A percentile compares a stretch with the other conserved stretches of the same genome.
These are phyloP conservation scores for Hemichromis elongatus DNA, from an alignment of 2,113 vertebrate species.

Conservation along the genomic window DNA sequence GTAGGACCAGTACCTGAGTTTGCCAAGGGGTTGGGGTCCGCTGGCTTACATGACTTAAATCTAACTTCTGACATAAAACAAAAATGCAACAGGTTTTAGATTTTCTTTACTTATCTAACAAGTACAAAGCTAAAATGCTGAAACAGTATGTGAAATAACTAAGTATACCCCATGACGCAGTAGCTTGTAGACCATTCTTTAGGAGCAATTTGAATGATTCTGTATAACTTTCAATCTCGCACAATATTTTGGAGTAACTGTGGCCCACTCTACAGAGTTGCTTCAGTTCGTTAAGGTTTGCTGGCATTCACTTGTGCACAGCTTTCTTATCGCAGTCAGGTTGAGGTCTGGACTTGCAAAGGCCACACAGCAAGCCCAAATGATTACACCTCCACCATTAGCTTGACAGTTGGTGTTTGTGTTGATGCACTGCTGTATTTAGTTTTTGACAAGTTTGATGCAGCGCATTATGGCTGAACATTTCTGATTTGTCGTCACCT, in stretches of 20 bases:
- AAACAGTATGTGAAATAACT: background rate
- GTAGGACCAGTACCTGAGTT: too few species aligned
- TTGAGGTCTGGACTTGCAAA: background rate
- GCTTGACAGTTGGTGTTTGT: background rate
- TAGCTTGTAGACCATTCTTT: background rate
- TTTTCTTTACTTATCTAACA: background rate
- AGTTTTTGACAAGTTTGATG: background rate
- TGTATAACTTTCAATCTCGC: background rate
- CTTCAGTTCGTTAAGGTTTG: background rate
- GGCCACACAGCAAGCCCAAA: background rate
- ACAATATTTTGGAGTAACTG: background rate
- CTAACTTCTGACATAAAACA: background rate
- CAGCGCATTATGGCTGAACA: background rate
- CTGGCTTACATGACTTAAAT: background rate
- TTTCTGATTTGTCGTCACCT: background rate
- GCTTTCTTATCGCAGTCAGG: background rate
- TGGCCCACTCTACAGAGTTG: background rate
- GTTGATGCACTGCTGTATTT: background rate
- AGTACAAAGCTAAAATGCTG: background rate
- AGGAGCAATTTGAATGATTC: background rate
- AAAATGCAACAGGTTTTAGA: background rate
- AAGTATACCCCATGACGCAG: background rate
- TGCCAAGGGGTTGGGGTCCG: too few species aligned
- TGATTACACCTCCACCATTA: background rate
- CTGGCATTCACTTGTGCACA: background rate